Evolutionary conservation across 2,797 vertebrate genomes (phyloP), one percentile per base, ranked within the genome.

Genomic region (Crenuchus spilurus): DNA sequence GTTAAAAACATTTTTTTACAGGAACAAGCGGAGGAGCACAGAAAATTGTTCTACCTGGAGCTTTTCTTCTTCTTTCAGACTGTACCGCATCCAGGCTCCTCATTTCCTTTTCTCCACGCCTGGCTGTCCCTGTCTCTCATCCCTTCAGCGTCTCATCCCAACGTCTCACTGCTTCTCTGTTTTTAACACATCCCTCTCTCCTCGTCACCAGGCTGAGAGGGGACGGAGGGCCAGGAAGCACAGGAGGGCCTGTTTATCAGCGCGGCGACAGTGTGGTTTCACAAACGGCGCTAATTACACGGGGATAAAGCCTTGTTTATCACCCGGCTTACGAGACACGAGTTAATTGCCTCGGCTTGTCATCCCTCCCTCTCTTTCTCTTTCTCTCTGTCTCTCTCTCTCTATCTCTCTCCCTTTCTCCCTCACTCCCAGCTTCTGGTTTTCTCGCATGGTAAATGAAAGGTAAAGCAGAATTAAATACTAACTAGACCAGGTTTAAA

Each of bases 231-330:
- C 52, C 67, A 30, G 54, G 42, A 49, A 65, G 66, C 54, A 33
- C 55, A 63, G 69, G 55, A 26, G 46, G 31, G 61, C 71, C 64
- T 65, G 83, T 84, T 88, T 90, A 92, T 91, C 88, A 87, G 82
- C 37, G 60, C 70, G 55, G 83, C 85, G 84, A 85, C 85, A 85
- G 80, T 69, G 82, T 79, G 86, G 86, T 88, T 90, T 91, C 86
- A 91, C 88, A 92, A 91, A 92, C 90, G 88, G 82, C 72, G 72
- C 88, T 92, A 92, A 92, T 92, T 92, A 92, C 86, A 90, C 79
- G 31, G 78, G 88, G 83, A 91, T 91, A 87, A 91, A 89, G 89
- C 82, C 90, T 80, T 89, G 88, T 88, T 91, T 89, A 90, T 91
- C 88, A 85, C 82, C 82, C 80, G 76, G 89, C 88, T 92, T 92